Evolutionary conservation across 2,888 invertebrate genomes (phyloP), one percentile per base, ranked within the genome.

Genomic region (Leucania comma): DNA sequence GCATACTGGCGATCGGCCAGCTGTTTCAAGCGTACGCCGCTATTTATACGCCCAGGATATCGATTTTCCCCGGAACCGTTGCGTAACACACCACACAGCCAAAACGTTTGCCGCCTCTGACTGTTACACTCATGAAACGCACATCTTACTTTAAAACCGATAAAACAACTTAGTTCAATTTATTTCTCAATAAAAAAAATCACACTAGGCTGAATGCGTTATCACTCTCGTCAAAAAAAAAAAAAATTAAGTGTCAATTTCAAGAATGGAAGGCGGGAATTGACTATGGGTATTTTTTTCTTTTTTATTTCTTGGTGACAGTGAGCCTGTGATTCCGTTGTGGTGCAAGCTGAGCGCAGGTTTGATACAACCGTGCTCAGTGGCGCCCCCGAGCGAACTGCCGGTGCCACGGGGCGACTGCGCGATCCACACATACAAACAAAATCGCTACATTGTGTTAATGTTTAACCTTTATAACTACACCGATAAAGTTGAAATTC

Each of bases 21-120:
- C 95, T 96, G 95, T 94, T 95, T 90, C 92, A 91, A 93, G 88
- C 90, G 89, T 90, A 86, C 91, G 88, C 85, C 89, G 92, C 94
- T 96, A 95, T 95, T 93, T 94, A 94, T 95, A 95, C 94, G 91
- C 91, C 91, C 91, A 90, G 91, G 91, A 89, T 95, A 96, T 96
- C 91, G 95, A 96, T 95, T 94, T 95, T 93, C 86, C 86, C 93
- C 93, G 94, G 93, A 90, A 92, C 92, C 78, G 93, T 96, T 96
- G 94, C 94, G 95, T 94, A 96, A 95, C 90, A 90, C 88, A 91
- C 93, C 89, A 85, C 89, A 88, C 89, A 86, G 87, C 82, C 81
- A 83, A 90, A 93, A 90, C 85, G 91, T 93, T 93, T 87, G 84
- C 87, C 90, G 89, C 91, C 92, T 76, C 91, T 91, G 91, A 80